Percentiles rank a stretch among this genome's conserved stretches.
phyloP scores from a whole-genome alignment of 2,888 invertebrate species.

The Monochamus alternatus region DNA sequence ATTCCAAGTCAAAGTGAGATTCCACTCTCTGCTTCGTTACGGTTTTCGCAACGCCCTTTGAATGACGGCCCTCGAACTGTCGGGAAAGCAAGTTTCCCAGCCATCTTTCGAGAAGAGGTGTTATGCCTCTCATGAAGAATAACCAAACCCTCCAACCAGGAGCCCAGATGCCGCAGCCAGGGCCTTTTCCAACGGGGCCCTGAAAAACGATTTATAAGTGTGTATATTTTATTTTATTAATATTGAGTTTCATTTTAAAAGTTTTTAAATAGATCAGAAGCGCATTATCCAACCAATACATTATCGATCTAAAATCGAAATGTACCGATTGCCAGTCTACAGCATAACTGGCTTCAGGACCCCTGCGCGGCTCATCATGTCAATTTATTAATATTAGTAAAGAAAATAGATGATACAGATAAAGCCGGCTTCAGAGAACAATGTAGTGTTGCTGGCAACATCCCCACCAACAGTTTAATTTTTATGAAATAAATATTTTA shows the following conservation, averaged over 20 bases:
- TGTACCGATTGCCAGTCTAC: conserved; percentile 58
- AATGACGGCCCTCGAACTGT: conserved; percentile 99
- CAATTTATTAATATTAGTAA: too few species aligned
- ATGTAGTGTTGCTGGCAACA: too few species aligned
- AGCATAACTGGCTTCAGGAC: conserved; percentile 59
- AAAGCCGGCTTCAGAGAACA: too few species aligned
- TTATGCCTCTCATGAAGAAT: conserved; percentile 99
- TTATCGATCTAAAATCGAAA: conserved; percentile 59
- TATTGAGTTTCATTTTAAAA: neutral
- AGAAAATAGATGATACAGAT: too few species aligned
- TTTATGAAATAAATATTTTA: too few species aligned
- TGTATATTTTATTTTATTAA: too few species aligned
- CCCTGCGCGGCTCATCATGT: conserved; percentile 57
- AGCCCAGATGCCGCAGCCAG: conserved; percentile 99
- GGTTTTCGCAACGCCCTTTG: conserved; percentile 99
- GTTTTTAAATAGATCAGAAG: conserved; percentile 39
- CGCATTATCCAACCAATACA: conserved; percentile 55
- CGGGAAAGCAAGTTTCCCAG: conserved; percentile 98
- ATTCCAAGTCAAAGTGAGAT: conserved; percentile 98
- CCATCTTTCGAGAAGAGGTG: conserved; percentile 98
- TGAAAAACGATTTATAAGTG: conserved; percentile 62
- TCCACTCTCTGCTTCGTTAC: conserved; percentile 99
- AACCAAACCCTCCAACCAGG: conserved; percentile 99
- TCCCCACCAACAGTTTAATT: too few species aligned
- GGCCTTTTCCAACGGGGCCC: conserved; percentile 99